Conservation (phyloP, 2,888 invertebrate genomes). For the Tubulanus polymorphus region DNA sequence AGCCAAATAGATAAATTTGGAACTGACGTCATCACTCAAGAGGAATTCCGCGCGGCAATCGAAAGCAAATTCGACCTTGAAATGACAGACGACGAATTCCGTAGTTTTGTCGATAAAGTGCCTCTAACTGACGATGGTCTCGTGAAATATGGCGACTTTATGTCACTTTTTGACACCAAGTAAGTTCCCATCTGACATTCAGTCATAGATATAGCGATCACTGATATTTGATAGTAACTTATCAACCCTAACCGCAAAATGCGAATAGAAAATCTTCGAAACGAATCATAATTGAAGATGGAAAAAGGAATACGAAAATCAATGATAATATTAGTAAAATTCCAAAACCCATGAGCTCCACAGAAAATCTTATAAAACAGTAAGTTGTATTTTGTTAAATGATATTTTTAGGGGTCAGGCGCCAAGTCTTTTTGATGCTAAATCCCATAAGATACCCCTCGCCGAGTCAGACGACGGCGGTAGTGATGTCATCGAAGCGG, state of each 20-base stretch:
- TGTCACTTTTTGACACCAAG: conserved; percentile 53
- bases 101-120: conserved; percentile 40
- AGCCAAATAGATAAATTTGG: conserved; percentile 50
- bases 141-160: conserved; percentile 49
- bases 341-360: too few species aligned
- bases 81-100: conserved; percentile 46
- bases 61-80: conserved; percentile 47
- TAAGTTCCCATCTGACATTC: too few species aligned
- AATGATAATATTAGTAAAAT: too few species aligned
- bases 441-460: conserved; percentile 1
- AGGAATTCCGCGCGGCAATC: conserved; percentile 51
- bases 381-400: too few species aligned
- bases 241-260: too few species aligned
- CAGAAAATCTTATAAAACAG: too few species aligned
- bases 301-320: too few species aligned
- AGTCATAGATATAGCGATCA: too few species aligned
- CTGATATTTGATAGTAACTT: too few species aligned
- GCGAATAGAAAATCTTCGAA: too few species aligned
- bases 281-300: too few species aligned
- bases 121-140: conserved; percentile 48
- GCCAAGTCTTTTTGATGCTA: conserved; percentile 35
- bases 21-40: conserved; percentile 40
- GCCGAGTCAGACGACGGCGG: background rate
- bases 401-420: conserved; percentile 38
- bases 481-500: background rate